Conservation (phyloP, 2,113 vertebrate genomes). For the Mesembrinibis cayennensis region DNA sequence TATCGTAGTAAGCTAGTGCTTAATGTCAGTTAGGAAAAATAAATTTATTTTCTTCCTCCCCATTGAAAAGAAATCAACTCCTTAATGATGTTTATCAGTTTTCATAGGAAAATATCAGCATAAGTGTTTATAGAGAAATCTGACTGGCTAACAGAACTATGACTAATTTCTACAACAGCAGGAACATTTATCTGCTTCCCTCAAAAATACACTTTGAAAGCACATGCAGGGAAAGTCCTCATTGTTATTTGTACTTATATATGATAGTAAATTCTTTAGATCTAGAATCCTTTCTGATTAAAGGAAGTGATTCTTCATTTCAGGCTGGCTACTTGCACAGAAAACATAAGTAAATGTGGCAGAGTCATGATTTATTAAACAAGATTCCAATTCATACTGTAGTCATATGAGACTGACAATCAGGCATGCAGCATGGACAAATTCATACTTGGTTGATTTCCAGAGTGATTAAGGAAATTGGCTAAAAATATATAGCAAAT, state of each 20-base stretch:
- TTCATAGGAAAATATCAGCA: not conserved
- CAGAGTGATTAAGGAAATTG: not conserved
- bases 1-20: not conserved
- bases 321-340: not conserved
- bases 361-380: not conserved
- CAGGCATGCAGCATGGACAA: not conserved
- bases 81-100: not conserved
- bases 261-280: not conserved
- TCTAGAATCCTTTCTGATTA: not conserved
- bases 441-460: not conserved
- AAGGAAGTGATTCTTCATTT: not conserved
- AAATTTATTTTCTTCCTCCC: not conserved
- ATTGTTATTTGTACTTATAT: not conserved
- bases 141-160: not conserved
- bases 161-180: not conserved
- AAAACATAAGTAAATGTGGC: not conserved
- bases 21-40: not conserved
- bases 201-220: not conserved
- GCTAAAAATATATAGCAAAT: not conserved
- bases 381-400: not conserved
- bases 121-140: not conserved
- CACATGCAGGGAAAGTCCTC: not conserved
- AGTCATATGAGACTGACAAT: not conserved
- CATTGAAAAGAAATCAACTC: not conserved
- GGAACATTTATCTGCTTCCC: not conserved